Conservation (phyloP, 2,888 invertebrate genomes). For the Lysandra coridon region DNA sequence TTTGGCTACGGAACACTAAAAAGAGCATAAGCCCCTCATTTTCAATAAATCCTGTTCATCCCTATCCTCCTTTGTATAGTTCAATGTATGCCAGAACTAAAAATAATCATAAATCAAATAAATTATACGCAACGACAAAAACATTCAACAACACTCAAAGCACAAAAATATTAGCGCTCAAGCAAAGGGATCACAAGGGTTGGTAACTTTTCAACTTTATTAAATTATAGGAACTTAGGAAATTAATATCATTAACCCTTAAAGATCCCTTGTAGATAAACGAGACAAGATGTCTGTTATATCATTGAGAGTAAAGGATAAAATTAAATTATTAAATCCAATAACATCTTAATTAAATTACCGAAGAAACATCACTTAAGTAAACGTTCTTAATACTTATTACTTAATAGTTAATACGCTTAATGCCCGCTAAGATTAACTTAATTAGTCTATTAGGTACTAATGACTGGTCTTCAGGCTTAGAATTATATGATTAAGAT, state of each 20-base stretch:
- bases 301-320: background rate
- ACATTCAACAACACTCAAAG: background rate
- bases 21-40: too few species aligned
- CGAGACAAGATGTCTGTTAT: background rate
- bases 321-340: background rate
- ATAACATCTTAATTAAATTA: background rate
- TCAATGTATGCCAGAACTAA: background rate
- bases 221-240: background rate
- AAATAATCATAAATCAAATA: background rate
- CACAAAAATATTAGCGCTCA: background rate
- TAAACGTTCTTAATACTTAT: background rate
- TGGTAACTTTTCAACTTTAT: background rate
- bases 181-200: background rate
- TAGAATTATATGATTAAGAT: background rate
- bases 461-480: background rate
- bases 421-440: background rate
- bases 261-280: background rate
- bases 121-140: background rate
- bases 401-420: background rate
- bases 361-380: background rate
- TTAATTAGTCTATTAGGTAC: conserved; percentile 1
- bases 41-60: too few species aligned
- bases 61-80: too few species aligned
- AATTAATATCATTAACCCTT: background rate
- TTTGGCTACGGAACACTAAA: too few species aligned